A percentile compares a stretch with the other conserved stretches of the same genome.
Evolutionary conservation across 2,888 invertebrate genomes (phyloP).

Genomic region (Ametastegia equiseti): DNA sequence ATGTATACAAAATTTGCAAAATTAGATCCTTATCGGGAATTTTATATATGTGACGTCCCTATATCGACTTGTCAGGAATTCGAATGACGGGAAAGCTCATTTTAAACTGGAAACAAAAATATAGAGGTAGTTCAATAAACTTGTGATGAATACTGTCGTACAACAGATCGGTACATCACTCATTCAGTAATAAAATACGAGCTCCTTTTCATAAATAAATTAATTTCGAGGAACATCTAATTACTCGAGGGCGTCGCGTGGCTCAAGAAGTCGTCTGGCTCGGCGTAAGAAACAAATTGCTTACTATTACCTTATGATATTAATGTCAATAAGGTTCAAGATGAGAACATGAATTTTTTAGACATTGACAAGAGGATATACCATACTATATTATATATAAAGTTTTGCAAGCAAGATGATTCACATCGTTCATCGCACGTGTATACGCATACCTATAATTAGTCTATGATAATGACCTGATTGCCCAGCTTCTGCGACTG

Average conservation of each 20-base stretch:
- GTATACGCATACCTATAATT: not conserved
- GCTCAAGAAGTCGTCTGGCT: conserved; percentile 20
- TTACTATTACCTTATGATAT: not conserved
- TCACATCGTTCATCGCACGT: not conserved
- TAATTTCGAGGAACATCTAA: conserved; percentile 16
- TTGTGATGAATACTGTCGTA: not conserved
- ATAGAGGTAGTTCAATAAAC: not conserved
- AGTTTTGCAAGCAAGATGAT: not conserved
- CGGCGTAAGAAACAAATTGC: not conserved
- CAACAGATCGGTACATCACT: not conserved
- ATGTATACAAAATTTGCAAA: not conserved
- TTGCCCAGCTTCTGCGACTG: not conserved
- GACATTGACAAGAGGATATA: not conserved
- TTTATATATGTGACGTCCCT: not conserved
- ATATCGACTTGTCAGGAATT: not conserved
- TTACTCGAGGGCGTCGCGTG: conserved; percentile 4
- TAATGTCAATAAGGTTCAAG: not conserved
- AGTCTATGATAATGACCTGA: not conserved
- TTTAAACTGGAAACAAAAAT: not conserved
- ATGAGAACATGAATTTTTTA: not conserved
- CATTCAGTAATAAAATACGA: conserved; percentile 8
- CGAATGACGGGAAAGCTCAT: not conserved
- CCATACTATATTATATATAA: too few species aligned
- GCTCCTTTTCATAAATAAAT: conserved; percentile 20
- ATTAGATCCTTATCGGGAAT: not conserved